Base-by-base conservation (phyloP, 2,888 invertebrate species). In the Andricus quercusramuli region DNA sequence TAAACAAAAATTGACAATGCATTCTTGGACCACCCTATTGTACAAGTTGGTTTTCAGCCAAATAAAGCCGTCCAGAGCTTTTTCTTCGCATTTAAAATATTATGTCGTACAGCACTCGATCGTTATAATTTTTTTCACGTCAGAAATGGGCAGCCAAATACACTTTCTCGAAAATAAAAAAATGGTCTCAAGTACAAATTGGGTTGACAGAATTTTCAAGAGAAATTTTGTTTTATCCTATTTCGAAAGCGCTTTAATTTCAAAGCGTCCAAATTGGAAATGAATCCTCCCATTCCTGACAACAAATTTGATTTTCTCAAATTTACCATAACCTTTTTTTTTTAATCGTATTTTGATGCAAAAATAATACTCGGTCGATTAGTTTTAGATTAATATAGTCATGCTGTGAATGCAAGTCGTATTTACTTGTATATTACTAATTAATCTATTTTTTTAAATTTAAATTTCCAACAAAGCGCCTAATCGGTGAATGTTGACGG, bases 341-440 rank as follows among this genome's bases (percentile, higher is more conserved):
- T 13, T 13, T n/a, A n/a, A 83, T 83, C 82, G 83, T 82, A 82
- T 84, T 83, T 87, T 86, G 83, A 88, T 90, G 89, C 87, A 91
- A 91, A 91, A 91, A 91, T 91, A 91, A 91, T 91, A 91, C 89
- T 91, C 91, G 91, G 91, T 91, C 91, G 85, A 91, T 91, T 87
- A 88, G 86, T 89, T 89, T 87, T 47, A 85, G 86, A 90, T 91
- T 89, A 91, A 90, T 91, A 90, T 76, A 74, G 51, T 56, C 44
- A 44, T 44, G 51, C 56, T 56, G 56, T 32, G 32, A 74, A 74
- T 74, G 74, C 56, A n/a, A n/a, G 56, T 74, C 74, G 51, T 56
- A 51, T 56, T 15, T 67, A 6, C 22, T 25, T 74, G 56, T 32
- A 74, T 56, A 74, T 74, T 56, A 74, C 74, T 74, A 56, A 37